phyloP scores from a whole-genome alignment of 2,113 vertebrate species.

The Anguilla japonica region DNA sequence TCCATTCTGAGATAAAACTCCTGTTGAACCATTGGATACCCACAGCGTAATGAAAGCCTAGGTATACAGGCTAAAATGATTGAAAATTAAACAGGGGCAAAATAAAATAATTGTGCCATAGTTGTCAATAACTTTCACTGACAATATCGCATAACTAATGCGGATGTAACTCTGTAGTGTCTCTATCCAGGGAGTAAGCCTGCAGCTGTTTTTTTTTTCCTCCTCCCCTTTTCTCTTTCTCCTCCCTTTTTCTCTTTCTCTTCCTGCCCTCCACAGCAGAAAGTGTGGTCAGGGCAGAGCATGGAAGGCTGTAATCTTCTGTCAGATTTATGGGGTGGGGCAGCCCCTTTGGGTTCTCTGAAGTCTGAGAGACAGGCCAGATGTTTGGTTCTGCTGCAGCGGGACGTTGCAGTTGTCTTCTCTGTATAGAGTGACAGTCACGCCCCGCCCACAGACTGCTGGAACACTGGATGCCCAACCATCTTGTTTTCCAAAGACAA shows the following conservation, averaged over 20 bases:
- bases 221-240: neutral
- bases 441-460: neutral
- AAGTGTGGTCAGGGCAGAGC: neutral
- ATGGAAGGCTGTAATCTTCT: conserved; percentile 17
- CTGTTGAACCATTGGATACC: neutral
- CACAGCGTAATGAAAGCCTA: neutral
- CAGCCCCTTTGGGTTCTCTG: neutral
- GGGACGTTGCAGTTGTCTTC: no score
- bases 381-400: neutral
- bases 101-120: neutral
- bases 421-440: neutral
- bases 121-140: neutral
- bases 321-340: conserved; percentile 10
- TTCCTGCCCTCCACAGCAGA: neutral
- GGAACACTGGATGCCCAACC: conserved; percentile 62
- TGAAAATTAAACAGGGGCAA: no score
- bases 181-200: neutral
- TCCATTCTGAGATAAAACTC: neutral
- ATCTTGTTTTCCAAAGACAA: conserved; percentile 61
- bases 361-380: conserved; percentile 6
- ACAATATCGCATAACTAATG: neutral
- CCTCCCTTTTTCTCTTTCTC: neutral
- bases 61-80: neutral
- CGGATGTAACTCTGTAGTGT: neutral
- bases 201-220: neutral